Base-by-base conservation (phyloP, 1,140 invertebrate genomes). In the Aphaenogaster rudis region DNA sequence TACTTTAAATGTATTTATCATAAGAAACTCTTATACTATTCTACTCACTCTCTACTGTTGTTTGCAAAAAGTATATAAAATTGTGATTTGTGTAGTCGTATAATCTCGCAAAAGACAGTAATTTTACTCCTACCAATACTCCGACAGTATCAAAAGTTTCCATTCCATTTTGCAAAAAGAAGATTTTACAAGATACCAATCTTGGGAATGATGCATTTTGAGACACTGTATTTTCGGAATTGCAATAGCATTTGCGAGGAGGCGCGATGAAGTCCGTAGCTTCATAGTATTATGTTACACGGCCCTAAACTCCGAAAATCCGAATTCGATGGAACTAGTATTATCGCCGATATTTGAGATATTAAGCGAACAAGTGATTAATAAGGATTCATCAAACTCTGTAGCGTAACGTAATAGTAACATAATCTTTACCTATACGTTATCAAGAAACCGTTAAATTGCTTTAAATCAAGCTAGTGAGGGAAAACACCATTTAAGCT, bases 301-400 rank as follows among this genome's bases (percentile, higher is more conserved):
- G 67, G 67, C 80, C 39, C 28, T 82, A 82, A 82, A 54, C 45
- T 72, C 28, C n/a, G 28, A 72, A 17, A 82, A 74, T 59, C 28
- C 13, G 33, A 74, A 84, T 76, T 82, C n/a, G 28, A 67, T 48
- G 45, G 36, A 84, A 50, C 45, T 84, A 84, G 54, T 84, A 76
- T 50, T 71, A 50, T 50, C 50, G 6, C 28, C 8, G 42, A 33
- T 74, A 74, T 81, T 69, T 15, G 5, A 33, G 21, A 28, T 71
- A 71, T 74, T 48, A 33, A 84, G 13, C 17, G 54, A 74, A 61
- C 69, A 50, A 48, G 39, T n/a, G 17, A 63, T 84, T 74, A 63
- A 61, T 21, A 74, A 84, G 80, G 80, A 84, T 84, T 84, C 80
- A 84, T 84, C 80, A 84, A 84, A 84, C 80, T 81, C 79, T 76